These are phyloP conservation scores for Leucophenga maculata DNA, from an alignment of 2,888 invertebrate genomes.

Conservation along the genomic window DNA sequence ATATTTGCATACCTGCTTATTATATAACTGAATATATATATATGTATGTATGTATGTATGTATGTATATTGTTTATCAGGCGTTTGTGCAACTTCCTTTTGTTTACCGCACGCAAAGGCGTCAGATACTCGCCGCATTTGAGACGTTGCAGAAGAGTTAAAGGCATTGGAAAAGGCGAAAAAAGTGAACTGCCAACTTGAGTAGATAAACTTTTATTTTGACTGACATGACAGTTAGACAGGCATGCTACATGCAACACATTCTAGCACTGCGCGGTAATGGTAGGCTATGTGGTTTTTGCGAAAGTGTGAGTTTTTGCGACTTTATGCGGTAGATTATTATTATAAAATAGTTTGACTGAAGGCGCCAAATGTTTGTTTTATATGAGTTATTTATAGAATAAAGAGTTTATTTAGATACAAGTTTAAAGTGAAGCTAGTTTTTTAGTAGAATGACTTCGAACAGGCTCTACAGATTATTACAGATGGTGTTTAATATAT, in stretches of 20 bases:
- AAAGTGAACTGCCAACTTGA: constrained; percentile 20
- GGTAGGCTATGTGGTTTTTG: neutral
- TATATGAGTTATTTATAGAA: no score
- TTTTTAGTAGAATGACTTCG: no score
- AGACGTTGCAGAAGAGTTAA: neutral
- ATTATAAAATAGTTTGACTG: no score
- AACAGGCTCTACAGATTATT: no score
- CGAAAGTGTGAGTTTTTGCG: neutral
- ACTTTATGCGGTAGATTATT: constrained; percentile 15
- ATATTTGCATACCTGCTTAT: constrained; percentile 25
- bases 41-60: no score
- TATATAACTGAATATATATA: constrained; percentile 1
- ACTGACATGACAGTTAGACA: constrained; percentile 27
- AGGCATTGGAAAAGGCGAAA: neutral
- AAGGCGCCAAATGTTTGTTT: no score
- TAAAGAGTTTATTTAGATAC: no score
- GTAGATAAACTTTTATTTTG: constrained; percentile 25
- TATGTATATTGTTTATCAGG: no score
- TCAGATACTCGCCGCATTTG: constrained; percentile 1
- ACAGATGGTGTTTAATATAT: no score
- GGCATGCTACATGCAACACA: neutral
- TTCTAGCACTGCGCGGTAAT: neutral
- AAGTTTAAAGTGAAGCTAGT: no score
- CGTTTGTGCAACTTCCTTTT: constrained; percentile 2
- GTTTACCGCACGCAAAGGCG: constrained; percentile 11